A percentile compares a stretch with the other conserved stretches of the same genome.
phyloP scores from a whole-genome alignment of 2,888 invertebrate genomes.

The Eristalinus sepulchralis region DNA sequence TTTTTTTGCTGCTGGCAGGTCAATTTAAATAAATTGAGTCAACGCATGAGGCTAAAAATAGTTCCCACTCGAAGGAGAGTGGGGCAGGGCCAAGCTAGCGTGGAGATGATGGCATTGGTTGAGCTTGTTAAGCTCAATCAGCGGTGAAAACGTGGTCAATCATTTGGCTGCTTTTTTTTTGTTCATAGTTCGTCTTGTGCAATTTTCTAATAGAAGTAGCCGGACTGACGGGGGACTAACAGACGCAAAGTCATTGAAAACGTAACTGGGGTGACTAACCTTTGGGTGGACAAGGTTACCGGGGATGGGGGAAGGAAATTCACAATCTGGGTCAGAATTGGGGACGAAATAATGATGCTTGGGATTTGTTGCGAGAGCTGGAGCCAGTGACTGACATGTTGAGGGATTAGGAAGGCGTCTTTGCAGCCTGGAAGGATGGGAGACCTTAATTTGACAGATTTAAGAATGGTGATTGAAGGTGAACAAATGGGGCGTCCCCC shows the following conservation, averaged over 20 bases:
- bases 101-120: conserved; percentile 51
- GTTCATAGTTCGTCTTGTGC: not conserved
- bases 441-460: too few relatives aligned
- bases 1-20: conserved; percentile 48
- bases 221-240: conserved; percentile 8
- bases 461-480: too few relatives aligned
- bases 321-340: conserved; percentile 3
- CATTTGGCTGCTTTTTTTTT: not conserved
- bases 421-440: too few relatives aligned
- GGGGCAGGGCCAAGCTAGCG: not conserved
- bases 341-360: too few relatives aligned
- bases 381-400: too few relatives aligned
- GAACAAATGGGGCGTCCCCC: too few relatives aligned
- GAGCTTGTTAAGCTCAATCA: conserved; percentile 52
- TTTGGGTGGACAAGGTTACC: conserved; percentile 2
- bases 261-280: conserved; percentile 40
- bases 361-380: too few relatives aligned
- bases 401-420: too few relatives aligned
- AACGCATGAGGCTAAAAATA: conserved; percentile 62
- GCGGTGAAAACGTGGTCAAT: conserved; percentile 26
- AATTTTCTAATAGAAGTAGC: conserved; percentile 29
- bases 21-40: conserved; percentile 66
- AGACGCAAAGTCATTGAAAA: conserved; percentile 13
- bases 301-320: not conserved
- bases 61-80: not conserved